Base-by-base conservation (phyloP, 2,113 vertebrate genomes). In the Hoplias malabaricus region DNA sequence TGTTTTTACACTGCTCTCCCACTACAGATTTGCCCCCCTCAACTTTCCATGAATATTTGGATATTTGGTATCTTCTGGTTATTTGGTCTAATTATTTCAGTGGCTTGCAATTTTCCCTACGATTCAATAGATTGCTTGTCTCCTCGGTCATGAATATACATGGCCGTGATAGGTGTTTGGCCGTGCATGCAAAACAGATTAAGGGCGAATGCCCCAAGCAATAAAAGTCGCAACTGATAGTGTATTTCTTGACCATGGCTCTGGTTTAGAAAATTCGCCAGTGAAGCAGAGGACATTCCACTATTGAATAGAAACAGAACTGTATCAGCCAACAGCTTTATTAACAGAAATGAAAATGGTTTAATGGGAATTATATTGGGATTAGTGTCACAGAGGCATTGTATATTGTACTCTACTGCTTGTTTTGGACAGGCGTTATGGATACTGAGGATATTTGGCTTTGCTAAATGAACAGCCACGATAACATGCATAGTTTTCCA, bases 1-100 rank as follows among this genome's bases (percentile, higher is more conserved):
- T 87, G 86, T 88, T 86, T 89, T 88, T 86, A 59, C 82, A 62
- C 74, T 42, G 38, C 54, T 69, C 79, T 81, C 81, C 83, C 71
- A 4, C 73, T 77, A 81, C 68, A 67, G 78, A 76, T 89, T 87
- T 84, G 81, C 80, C 76, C 80, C 76, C 80, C 78, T 75, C 71
- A 38, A 79, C 29, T 43, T 70, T 67, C 78, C 81, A 90, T 91
- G 89, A 87, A 90, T 91, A 83, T 88, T 80, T 27, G 79, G 79
- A 83, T 87, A 86, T 86, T 78, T 83, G 69, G 36, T 83, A 79
- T 87, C 80, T 69, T 66, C 76, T 81, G 72, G 80, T 83, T 77
- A 74, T 73, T 79, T 75, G 19, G 83, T 81, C 73, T 90, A 88
- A 90, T 91, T 86, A 90, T 87, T 80, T 83, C 56, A 42, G 76